A percentile compares a stretch with the other conserved stretches of the same genome.
Evolutionary conservation across 1,140 invertebrate species (phyloP).

Genomic region (Plodia interpunctella): DNA sequence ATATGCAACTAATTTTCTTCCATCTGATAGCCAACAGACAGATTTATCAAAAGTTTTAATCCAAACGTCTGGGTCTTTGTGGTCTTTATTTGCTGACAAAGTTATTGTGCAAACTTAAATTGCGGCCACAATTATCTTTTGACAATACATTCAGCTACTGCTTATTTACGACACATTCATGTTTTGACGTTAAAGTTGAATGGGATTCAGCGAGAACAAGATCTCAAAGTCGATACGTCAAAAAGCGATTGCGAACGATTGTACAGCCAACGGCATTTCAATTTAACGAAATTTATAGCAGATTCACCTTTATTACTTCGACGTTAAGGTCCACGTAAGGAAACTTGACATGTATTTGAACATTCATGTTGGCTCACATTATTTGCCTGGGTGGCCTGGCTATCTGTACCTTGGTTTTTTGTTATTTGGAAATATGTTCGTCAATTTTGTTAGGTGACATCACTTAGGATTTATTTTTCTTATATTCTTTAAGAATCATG

Average conservation of each 20-base stretch:
- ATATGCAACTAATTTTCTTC: no score
- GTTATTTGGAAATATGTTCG: conserved; percentile 32
- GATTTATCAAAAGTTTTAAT: background rate
- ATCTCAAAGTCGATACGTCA: conserved; percentile 41
- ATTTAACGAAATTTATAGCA: conserved; percentile 11
- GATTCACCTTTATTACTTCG: conserved; percentile 36
- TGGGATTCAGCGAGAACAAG: conserved; percentile 28
- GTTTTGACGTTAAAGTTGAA: conserved; percentile 21
- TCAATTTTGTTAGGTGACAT: background rate
- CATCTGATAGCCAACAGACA: background rate
- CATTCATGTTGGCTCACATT: conserved; percentile 31
- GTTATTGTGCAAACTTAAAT: conserved; percentile 1
- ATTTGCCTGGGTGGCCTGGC: conserved; percentile 56
- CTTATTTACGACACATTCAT: conserved; percentile 10
- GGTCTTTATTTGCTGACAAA: background rate
- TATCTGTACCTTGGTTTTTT: conserved; percentile 22
- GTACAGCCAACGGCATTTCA: background rate
- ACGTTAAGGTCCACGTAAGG: no score
- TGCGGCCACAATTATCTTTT: conserved; percentile 11
- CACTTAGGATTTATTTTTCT: background rate
- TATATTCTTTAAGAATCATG: no score
- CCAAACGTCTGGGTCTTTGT: background rate
- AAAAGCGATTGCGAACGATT: conserved; percentile 27
- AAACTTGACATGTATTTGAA: background rate
- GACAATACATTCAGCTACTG: background rate